phyloP scores from a whole-genome alignment of 2,888 invertebrate genomes.

The Eristalinus aeneus region DNA sequence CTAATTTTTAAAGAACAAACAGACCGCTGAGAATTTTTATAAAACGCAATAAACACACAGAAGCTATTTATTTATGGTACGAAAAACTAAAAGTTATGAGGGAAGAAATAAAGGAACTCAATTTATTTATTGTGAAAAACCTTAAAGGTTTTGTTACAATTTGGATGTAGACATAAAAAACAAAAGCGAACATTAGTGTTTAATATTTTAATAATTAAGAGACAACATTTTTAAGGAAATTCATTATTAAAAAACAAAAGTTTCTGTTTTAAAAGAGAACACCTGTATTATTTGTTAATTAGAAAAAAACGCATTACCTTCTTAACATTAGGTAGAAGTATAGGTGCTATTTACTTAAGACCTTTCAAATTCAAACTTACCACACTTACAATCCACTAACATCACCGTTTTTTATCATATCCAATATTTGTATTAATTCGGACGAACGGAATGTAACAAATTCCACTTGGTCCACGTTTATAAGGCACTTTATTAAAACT shows the following conservation, averaged over 20 bases:
- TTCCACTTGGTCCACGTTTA: conserved; percentile 51
- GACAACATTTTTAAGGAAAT: conserved; percentile 24
- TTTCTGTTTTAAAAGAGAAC: conserved; percentile 61
- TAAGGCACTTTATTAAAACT: conserved; percentile 51
- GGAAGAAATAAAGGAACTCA: not conserved
- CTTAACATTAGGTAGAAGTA: conserved; percentile 26
- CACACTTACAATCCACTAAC: conserved; percentile 23
- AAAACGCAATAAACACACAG: too few relatives aligned
- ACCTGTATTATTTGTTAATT: conserved; percentile 66
- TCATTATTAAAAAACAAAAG: conserved; percentile 41
- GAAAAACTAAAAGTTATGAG: too few relatives aligned
- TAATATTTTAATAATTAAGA: conserved; percentile 36
- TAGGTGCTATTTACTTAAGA: not conserved
- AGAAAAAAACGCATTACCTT: conserved; percentile 40
- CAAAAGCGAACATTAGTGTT: not conserved
- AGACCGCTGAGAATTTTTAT: too few relatives aligned
- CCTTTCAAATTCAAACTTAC: conserved; percentile 2
- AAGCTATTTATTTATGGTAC: too few relatives aligned
- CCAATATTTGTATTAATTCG: conserved; percentile 50
- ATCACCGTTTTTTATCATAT: conserved; percentile 41
- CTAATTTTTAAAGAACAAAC: too few relatives aligned
- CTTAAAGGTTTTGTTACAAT: not conserved
- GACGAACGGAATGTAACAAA: conserved; percentile 46
- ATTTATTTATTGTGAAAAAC: not conserved
- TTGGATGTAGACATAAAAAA: not conserved